Evolutionary conservation across 2,888 invertebrate species (phyloP).

Genomic region (Laothoe populi): DNA sequence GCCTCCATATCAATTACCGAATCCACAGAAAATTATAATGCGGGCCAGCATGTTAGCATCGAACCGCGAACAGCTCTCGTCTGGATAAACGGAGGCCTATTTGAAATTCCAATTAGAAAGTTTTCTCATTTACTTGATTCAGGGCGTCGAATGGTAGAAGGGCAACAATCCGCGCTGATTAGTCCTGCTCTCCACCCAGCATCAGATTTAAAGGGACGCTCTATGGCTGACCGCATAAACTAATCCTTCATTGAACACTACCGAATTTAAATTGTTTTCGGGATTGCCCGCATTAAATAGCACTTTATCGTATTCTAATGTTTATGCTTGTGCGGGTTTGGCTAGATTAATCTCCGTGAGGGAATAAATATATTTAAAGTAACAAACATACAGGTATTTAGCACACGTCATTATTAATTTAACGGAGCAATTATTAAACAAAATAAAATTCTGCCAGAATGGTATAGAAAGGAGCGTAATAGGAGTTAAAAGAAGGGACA

Average conservation of each 20-base stretch:
- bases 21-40: constrained; percentile 63
- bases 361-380: background rate
- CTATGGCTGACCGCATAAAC: constrained; percentile 68
- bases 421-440: too few relatives aligned
- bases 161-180: constrained; percentile 82
- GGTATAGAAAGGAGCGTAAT: too few relatives aligned
- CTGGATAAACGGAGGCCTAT: constrained; percentile 80
- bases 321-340: background rate
- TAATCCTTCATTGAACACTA: constrained; percentile 68
- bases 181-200: constrained; percentile 72
- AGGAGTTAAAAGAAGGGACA: too few relatives aligned
- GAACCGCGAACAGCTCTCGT: constrained; percentile 74
- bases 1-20: constrained; percentile 58
- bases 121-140: constrained; percentile 84
- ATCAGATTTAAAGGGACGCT: constrained; percentile 71
- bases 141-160: constrained; percentile 78
- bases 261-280: constrained; percentile 67
- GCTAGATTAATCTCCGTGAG: background rate
- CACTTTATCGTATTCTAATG: background rate
- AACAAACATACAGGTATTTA: background rate
- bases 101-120: constrained; percentile 85
- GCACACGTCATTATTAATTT: background rate
- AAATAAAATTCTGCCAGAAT: too few relatives aligned
- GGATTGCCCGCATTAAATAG: constrained; percentile 25
- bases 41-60: constrained; percentile 62